Percentiles rank a stretch among this genome's conserved stretches.
These are phyloP conservation scores for Acrocephalus scirpaceus DNA, from an alignment of 2,797 vertebrate species.

Conservation along the genomic window DNA sequence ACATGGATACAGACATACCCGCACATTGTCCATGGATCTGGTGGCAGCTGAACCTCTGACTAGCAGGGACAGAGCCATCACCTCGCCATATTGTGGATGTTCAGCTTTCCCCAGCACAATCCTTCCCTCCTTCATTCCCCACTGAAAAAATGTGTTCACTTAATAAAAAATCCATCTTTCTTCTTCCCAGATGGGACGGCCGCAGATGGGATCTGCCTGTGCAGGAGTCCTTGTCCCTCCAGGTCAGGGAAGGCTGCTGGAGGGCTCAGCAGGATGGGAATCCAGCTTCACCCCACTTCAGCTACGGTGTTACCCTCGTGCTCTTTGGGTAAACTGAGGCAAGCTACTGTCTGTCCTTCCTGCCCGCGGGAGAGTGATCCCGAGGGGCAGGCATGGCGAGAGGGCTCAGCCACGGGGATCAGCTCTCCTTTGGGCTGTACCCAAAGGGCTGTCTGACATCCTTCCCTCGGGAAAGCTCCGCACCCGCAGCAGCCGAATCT, in stretches of 20 bases:
- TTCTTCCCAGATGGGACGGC: neutral
- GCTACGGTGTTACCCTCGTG: neutral
- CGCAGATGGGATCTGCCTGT: neutral
- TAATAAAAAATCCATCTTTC: neutral
- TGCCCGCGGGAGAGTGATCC: neutral
- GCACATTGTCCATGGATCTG: neutral
- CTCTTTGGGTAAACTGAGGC: neutral
- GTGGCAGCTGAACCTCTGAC: neutral
- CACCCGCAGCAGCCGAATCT: neutral
- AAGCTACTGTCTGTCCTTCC: neutral
- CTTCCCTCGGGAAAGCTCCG: neutral
- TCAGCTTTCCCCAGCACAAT: neutral
- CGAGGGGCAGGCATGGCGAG: neutral
- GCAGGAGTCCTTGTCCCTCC: neutral
- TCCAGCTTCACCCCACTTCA: neutral
- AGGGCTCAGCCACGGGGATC: neutral
- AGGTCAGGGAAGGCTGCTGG: neutral
- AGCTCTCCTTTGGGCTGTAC: neutral
- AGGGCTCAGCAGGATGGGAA: neutral
- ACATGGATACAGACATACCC: neutral
- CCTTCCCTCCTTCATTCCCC: neutral
- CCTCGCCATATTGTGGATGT: neutral
- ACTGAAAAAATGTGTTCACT: neutral
- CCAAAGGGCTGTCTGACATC: neutral
- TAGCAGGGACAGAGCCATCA: neutral